Base-by-base conservation (phyloP, 2,113 vertebrate genomes). In the Aldabrachelys gigantea region DNA sequence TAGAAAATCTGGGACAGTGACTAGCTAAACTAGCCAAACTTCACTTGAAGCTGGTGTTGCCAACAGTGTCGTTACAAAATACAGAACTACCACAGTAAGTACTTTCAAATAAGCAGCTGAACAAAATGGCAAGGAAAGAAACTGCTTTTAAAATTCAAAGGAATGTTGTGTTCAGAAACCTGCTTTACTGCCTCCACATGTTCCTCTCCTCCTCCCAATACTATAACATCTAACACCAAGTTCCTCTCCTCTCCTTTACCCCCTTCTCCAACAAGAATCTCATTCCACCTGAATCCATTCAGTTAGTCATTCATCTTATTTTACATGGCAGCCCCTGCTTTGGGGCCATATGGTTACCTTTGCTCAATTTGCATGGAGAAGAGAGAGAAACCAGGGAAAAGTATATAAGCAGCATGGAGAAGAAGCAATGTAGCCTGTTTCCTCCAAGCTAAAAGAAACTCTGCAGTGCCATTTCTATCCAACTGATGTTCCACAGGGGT, bases 401-500 rank as follows among this genome's bases (percentile, higher is more conserved):
- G 35, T 25, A 85, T 87, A n/a, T 57, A 57, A 82, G 50, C 50
- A 53, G 75, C 78, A 53, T 91, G 56, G 80, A 65, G 29, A 56
- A 84, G 25, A 84, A 19, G 52, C 9, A 3, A 44, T 80, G 94
- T 83, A 50, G 16, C 12, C 24, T 95, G 29, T 89, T 92, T 96
- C 90, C 57, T 78, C 49, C 93, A 95, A 93, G 56, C 49, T 94
- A 49, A 93, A 81, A 95, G 94, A 90, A 41, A 54, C 16, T 92
- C 82, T 95, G 56, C 52, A 89, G 50, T 90, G 72, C 59, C 80
- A 92, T 85, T 93, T 87, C 80, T 89, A 65, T 85, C 90, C 82
- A 96, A 85, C 38, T 88, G 49, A 53, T 95, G 62, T 93, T 78
- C 24, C 91, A 87, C 52, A 97, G 89, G 87, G 93, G 75, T 92